Conservation (phyloP, 2,797 vertebrate species). For the Austrolebias charrua region DNA sequence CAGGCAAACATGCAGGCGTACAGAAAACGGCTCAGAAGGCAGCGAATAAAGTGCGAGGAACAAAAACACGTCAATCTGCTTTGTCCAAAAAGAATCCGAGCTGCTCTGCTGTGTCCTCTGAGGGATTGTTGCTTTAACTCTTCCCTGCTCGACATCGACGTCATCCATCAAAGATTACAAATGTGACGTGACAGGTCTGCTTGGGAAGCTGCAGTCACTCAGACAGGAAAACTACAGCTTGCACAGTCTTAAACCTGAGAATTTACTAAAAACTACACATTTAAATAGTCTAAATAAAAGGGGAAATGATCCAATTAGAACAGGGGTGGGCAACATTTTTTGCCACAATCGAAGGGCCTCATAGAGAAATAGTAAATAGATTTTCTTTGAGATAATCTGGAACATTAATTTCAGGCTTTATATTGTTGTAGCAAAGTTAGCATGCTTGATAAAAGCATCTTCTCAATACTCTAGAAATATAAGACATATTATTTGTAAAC, state of each 20-base stretch:
- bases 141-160: slow-evolving; percentile 52
- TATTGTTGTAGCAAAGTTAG: too few relatives aligned
- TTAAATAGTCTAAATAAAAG: background rate
- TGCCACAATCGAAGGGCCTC: too few relatives aligned
- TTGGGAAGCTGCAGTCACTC: slow-evolving; percentile 40
- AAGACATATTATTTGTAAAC: too few relatives aligned
- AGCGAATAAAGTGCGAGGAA: slow-evolving; percentile 56
- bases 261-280: slow-evolving; percentile 13
- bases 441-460: too few relatives aligned
- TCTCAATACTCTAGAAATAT: too few relatives aligned
- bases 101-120: slow-evolving; percentile 48
- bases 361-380: too few relatives aligned
- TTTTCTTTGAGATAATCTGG: too few relatives aligned
- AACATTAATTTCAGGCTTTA: too few relatives aligned
- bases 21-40: slow-evolving; percentile 54
- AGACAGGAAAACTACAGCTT: slow-evolving; percentile 41
- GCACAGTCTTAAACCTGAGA: slow-evolving; percentile 29
- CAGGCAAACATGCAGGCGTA: slow-evolving; percentile 55
- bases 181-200: slow-evolving; percentile 70
- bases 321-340: too few relatives aligned
- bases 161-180: slow-evolving; percentile 70
- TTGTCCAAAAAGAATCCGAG: slow-evolving; percentile 65
- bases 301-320: background rate
- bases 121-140: slow-evolving; percentile 60
- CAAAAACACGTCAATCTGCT: slow-evolving; percentile 73